Percentiles rank a stretch among this genome's conserved stretches.
These are phyloP conservation scores for Thalassaphorura encarpata DNA, from an alignment of 1,140 invertebrate genomes.

Conservation along the genomic window DNA sequence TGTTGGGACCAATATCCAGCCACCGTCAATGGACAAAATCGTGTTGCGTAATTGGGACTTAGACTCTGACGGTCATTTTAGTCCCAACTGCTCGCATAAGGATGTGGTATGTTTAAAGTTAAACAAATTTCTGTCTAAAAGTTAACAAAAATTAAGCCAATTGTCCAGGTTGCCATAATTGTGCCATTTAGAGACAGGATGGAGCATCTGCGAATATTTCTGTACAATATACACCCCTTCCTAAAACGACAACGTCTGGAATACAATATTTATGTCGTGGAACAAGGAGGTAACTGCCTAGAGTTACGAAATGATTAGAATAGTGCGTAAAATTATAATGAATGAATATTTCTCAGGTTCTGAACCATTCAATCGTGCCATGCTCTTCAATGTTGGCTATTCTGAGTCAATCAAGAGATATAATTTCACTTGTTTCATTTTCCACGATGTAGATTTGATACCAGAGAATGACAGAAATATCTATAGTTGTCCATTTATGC, in stretches of 20 bases:
- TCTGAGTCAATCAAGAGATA: constrained; percentile 60
- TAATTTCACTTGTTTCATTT: constrained; percentile 81
- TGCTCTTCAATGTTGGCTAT: constrained; percentile 92
- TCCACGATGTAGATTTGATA: constrained; percentile 67
- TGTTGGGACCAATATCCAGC: too few species aligned
- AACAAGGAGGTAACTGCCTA: constrained; percentile 21
- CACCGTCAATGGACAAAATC: constrained; percentile 22
- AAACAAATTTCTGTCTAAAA: neutral
- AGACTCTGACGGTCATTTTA: constrained; percentile 23
- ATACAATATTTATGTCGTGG: constrained; percentile 31
- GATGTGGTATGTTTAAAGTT: neutral
- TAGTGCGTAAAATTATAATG: too few species aligned
- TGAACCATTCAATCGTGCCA: constrained; percentile 76
- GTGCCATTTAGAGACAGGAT: constrained; percentile 31
- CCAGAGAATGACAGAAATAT: constrained; percentile 82
- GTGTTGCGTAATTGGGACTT: constrained; percentile 17
- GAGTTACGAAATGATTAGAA: constrained; percentile 2
- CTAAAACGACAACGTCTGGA: constrained; percentile 29
- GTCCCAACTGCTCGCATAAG: constrained; percentile 8
- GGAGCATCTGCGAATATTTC: constrained; percentile 26
- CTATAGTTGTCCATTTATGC: constrained; percentile 80
- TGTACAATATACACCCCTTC: constrained; percentile 27
- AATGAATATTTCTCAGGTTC: constrained; percentile 45
- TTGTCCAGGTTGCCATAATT: constrained; percentile 29
- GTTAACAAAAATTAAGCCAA: constrained; percentile 10